Evolutionary conservation across 2,888 invertebrate species (phyloP), one percentile per base, ranked within the genome.

Genomic region (Pandemis corylana): DNA sequence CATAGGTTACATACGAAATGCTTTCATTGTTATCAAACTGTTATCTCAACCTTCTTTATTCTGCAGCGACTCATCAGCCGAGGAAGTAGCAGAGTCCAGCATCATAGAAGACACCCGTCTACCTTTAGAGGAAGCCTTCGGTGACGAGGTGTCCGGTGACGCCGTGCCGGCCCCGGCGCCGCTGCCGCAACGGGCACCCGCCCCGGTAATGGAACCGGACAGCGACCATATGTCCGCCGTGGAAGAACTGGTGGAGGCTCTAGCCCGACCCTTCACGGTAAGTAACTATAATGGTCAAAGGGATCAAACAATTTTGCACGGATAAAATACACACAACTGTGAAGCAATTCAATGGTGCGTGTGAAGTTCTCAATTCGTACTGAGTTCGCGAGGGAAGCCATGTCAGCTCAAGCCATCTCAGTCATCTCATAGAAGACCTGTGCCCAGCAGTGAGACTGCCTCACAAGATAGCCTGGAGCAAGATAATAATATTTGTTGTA

Each of bases 231-330:
- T 90, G 84, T 89, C 92, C 2, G 88, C 91, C 51, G 89, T 91
- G 0, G 94, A 94, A 71, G 94, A 94, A 61, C 81, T 95, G 13
- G 93, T 94, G 2, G 93, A 94, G 77, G 93, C 94, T 2, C 78
- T 95, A 7, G 88, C 93, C 13, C 91, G 93, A 73, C 95, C 94
- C 7, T 94, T 94, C 72, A 93, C 93, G 77, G 94, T 94, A 77
- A 90, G 90, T 79, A 36, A 49, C 28, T 9, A n/a, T n/a, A 20
- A 20, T 20, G 10, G 44, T 63, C 63, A n/a, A 15, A 5, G 6
- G 20, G 62, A 5, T 62, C 13, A 42, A 13, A 42, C n/a, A 9
- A 59, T 20, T 20, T 59, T 28, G 28, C 3, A 20, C 3, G 4
- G 12, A 46, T 46, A 46, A 12, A 46, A 36, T 4, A 36, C 28